These are phyloP conservation scores for Halcyon malimbica DNA, from an alignment of 2,113 vertebrate genomes.

Conservation along the genomic window DNA sequence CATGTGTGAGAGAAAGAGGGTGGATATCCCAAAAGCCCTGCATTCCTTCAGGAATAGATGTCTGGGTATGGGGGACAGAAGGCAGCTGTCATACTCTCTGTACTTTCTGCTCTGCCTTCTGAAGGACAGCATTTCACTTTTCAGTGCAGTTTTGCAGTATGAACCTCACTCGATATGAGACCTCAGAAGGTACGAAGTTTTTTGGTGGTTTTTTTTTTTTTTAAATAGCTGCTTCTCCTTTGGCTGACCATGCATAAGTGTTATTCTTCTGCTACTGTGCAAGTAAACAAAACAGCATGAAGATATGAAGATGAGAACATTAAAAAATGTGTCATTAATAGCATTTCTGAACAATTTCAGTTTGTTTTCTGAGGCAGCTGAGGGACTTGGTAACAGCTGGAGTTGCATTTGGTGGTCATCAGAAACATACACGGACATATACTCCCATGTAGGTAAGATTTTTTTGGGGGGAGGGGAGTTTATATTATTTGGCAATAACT, in stretches of 20 bases:
- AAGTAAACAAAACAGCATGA: background rate
- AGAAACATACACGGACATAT: background rate
- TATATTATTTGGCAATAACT: background rate
- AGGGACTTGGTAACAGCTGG: background rate
- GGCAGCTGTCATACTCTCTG: background rate
- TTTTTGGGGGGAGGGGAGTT: fast-evolving
- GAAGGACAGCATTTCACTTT: background rate
- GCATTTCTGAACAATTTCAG: background rate
- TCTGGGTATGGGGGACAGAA: background rate
- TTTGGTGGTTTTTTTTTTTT: too few species aligned
- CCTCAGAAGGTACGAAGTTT: background rate
- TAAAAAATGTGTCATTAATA: background rate
- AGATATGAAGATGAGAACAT: background rate
- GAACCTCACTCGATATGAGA: background rate
- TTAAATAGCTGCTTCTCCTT: background rate
- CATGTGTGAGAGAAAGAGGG: background rate
- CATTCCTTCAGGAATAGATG: background rate
- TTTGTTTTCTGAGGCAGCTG: background rate
- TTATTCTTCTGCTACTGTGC: background rate
- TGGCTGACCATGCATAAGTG: background rate
- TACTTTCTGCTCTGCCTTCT: background rate
- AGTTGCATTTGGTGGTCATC: background rate
- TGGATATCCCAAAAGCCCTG: background rate
- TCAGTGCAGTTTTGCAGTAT: background rate
- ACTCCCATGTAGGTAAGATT: background rate